These are phyloP conservation scores for Trachymyrmex septentrionalis DNA, from an alignment of 1,140 invertebrate species.

Conservation along the genomic window DNA sequence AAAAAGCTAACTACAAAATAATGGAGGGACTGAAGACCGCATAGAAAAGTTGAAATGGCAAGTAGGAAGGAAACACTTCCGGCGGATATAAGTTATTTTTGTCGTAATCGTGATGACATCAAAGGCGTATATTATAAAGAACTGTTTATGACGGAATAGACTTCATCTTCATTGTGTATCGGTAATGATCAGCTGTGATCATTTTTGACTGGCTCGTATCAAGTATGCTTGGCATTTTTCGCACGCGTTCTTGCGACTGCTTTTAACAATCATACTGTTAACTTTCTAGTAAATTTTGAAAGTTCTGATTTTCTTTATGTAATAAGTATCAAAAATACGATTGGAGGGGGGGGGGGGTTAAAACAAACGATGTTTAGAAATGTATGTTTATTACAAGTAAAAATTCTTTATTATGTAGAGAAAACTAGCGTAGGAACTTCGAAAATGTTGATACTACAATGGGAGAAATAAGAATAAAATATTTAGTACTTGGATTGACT, in stretches of 20 bases:
- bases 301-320: background rate
- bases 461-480: background rate
- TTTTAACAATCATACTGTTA: background rate
- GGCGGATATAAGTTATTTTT: conserved; percentile 86
- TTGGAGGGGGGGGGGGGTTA: too few relatives aligned
- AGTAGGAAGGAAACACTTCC: conserved; percentile 79
- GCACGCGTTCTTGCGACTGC: background rate
- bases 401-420: background rate
- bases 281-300: background rate
- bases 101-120: conserved; percentile 84
- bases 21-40: conserved; percentile 65
- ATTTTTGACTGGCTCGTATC: conserved; percentile 36
- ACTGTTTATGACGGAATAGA: conserved; percentile 24
- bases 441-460: background rate
- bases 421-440: background rate
- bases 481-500: background rate
- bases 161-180: conserved; percentile 52
- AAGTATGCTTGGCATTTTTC: background rate
- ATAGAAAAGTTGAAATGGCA: conserved; percentile 31
- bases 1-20: conserved; percentile 81
- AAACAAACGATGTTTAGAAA: background rate
- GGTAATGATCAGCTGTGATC: conserved; percentile 47
- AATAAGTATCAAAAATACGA: background rate
- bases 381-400: background rate
- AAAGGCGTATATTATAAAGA: conserved; percentile 76